These are phyloP conservation scores for Sebastes kiyomatsui DNA, from an alignment of 2,797 vertebrate species.

Conservation along the genomic window DNA sequence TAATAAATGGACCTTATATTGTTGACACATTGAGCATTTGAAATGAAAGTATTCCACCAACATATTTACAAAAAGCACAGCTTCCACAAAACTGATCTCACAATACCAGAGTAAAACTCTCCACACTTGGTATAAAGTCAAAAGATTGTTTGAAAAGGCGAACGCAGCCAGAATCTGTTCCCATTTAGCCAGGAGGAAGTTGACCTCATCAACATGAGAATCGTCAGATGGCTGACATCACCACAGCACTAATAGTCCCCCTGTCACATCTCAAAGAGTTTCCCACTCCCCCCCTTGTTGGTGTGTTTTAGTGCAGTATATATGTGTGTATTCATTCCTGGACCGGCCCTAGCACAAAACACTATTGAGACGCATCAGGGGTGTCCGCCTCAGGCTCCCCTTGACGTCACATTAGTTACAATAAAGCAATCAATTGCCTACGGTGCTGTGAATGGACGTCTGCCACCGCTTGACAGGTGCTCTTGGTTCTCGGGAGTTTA, in stretches of 20 bases:
- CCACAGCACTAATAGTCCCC: conserved; percentile 36
- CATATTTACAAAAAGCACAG: background rate
- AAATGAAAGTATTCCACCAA: background rate
- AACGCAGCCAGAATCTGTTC: conserved; percentile 37
- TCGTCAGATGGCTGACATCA: conserved; percentile 64
- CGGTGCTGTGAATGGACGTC: conserved; percentile 43
- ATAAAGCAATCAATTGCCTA: conserved; percentile 45
- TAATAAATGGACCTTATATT: background rate
- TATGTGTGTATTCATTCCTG: conserved; percentile 39
- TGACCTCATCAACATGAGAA: conserved; percentile 73
- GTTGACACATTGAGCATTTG: background rate
- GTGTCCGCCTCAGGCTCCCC: conserved; percentile 31
- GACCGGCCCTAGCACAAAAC: conserved; percentile 39
- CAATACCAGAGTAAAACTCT: background rate
- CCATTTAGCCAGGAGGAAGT: conserved; percentile 63
- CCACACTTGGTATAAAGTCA: background rate
- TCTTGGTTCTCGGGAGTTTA: conserved; percentile 52
- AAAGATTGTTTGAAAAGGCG: conserved; percentile 15
- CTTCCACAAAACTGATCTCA: background rate
- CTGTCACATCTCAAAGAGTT: conserved; percentile 49
- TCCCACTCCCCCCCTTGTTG: conserved; percentile 18
- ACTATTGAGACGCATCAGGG: conserved; percentile 44
- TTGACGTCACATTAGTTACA: conserved; percentile 55
- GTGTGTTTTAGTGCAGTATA: conserved; percentile 38
- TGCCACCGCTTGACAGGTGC: conserved; percentile 53